Evolutionary conservation across 1,140 invertebrate species (phyloP), one percentile per base, ranked within the genome.

Genomic region (Nasonia giraulti): DNA sequence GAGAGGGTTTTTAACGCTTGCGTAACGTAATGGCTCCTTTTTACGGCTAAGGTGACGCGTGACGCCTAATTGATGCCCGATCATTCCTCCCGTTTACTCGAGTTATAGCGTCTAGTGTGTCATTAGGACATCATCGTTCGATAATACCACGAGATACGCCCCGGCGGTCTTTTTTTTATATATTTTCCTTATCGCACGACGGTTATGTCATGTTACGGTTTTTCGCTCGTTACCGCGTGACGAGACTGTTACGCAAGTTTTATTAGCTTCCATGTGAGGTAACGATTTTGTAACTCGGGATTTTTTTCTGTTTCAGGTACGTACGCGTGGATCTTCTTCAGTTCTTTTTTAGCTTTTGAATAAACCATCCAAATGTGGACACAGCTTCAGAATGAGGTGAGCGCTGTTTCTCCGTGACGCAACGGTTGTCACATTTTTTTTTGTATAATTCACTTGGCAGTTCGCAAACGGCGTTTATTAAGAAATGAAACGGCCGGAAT

Each of bases 11-110:
- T 82, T 82, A 74, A 20, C 71, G 23, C 27, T 66, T 40, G 44
- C 10, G 80, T 82, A 82, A 66, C 12, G 44, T n/a, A 62, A 62
- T 62, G 55, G 17, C 20, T 62, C 55, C n/a, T 62, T 20, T 20
- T 62, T 62, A 20, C 20, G 55, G 55, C 55, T 62, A 62, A n/a
- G 10, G 50, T 44, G 31, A 11, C 20, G 33, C 23, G 37, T 33
- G 62, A 47, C 27, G 33, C 55, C 44, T 75, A 82, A 75, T 82
- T 76, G 80, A 66, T 40, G 33, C 62, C 62, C 23, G 71, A 73
- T 62, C 17, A 62, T 62, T 5, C 17, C 17, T 20, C 17, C 47
- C 17, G 14, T 50, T 50, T 50, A 14, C 12, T 2, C 14, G 47
- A 10, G 47, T 14, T 10, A 50, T 2, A 1, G 14, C 12, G 47